phyloP scores from a whole-genome alignment of 1,140 invertebrate species.

The Zaprionus tsacasi region DNA sequence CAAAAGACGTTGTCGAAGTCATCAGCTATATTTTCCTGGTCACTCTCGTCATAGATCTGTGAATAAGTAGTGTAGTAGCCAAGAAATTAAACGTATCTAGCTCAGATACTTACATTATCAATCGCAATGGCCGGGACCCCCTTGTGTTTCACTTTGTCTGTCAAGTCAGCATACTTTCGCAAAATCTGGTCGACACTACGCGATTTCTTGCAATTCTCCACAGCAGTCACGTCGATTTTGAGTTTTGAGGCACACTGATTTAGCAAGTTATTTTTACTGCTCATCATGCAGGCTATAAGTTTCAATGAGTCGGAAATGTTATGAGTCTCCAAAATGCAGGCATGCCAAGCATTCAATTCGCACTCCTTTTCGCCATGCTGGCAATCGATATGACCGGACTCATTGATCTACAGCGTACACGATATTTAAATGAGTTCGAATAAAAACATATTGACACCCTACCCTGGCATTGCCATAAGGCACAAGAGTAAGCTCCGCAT shows the following conservation, averaged over 20 bases:
- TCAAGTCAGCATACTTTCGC: constrained; percentile 44
- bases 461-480: constrained; percentile 78
- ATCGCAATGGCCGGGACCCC: constrained; percentile 61
- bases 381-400: constrained; percentile 47
- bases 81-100: not conserved
- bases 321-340: constrained; percentile 76
- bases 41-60: constrained; percentile 27
- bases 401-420: constrained; percentile 10
- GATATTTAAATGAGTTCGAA: not conserved
- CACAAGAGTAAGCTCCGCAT: constrained; percentile 63
- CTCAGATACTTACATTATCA: constrained; percentile 44
- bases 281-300: constrained; percentile 76
- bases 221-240: constrained; percentile 54
- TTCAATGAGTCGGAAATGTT: constrained; percentile 51
- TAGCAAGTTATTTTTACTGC: constrained; percentile 51
- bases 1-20: constrained; percentile 60
- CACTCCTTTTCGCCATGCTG: constrained; percentile 75
- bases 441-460: not conserved
- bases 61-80: not conserved
- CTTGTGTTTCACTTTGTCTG: constrained; percentile 7
- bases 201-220: constrained; percentile 43
- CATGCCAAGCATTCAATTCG: constrained; percentile 78
- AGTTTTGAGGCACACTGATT: constrained; percentile 45
- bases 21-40: constrained; percentile 27
- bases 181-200: constrained; percentile 52